These are phyloP conservation scores for Lypha dubia DNA, from an alignment of 2,888 invertebrate genomes.

Conservation along the genomic window DNA sequence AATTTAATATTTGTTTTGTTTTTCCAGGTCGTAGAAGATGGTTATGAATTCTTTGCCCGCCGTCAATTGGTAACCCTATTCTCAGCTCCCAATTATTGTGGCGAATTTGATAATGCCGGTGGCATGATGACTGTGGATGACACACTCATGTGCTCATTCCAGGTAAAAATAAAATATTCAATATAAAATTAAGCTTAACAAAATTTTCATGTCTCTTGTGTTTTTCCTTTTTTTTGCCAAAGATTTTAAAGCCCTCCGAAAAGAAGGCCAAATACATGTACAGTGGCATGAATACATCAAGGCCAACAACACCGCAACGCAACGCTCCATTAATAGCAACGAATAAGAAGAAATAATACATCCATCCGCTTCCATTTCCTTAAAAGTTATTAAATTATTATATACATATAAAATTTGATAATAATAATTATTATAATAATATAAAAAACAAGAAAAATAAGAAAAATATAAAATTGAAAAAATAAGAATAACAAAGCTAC, in stretches of 20 bases:
- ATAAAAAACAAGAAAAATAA: slow-evolving; percentile 72
- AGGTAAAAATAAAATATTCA: slow-evolving; percentile 86
- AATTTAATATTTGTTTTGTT: background rate
- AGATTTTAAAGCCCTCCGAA: slow-evolving; percentile 99
- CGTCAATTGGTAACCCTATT: slow-evolving; percentile 98
- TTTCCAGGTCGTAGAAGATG: slow-evolving; percentile 96
- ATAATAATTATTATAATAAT: slow-evolving; percentile 71
- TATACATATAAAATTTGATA: slow-evolving; percentile 75
- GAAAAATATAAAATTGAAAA: slow-evolving; percentile 55
- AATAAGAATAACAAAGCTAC: slow-evolving; percentile 62
- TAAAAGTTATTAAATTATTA: slow-evolving; percentile 80
- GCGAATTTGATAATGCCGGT: slow-evolving; percentile 99
- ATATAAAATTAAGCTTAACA: background rate
- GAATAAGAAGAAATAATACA: slow-evolving; percentile 84
- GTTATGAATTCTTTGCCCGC: slow-evolving; percentile 99
- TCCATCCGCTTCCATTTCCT: slow-evolving; percentile 83
- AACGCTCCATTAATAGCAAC: slow-evolving; percentile 85
- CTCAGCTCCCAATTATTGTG: slow-evolving; percentile 99
- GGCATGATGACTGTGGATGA: slow-evolving; percentile 99
- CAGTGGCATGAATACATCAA: slow-evolving; percentile 92
- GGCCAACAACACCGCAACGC: slow-evolving; percentile 93
- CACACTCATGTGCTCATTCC: slow-evolving; percentile 99
- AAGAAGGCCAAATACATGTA: slow-evolving; percentile 99
- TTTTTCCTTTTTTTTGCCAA: background rate
- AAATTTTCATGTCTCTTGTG: background rate